Percentiles rank a stretch among this genome's conserved stretches.
Evolutionary conservation across 2,113 vertebrate species (phyloP).

Genomic region (Oncorhynchus keta): DNA sequence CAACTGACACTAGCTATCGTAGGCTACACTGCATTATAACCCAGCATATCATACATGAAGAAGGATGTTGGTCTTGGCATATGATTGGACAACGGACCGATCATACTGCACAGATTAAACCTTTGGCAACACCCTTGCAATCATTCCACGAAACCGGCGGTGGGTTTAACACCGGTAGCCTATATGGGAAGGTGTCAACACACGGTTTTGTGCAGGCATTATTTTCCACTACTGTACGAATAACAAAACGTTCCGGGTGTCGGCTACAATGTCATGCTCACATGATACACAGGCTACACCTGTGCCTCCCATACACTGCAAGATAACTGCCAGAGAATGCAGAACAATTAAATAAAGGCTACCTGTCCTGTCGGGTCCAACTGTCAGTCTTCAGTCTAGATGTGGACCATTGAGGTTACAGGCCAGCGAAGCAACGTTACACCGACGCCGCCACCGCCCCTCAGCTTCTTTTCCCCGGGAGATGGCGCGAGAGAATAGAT

Average conservation of each 20-base stretch:
- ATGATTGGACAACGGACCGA: constrained; percentile 35
- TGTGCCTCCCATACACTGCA: background rate
- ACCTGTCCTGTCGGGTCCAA: constrained; percentile 64
- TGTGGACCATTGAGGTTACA: constrained; percentile 59
- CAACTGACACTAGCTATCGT: background rate
- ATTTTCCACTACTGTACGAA: background rate
- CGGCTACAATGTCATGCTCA: background rate
- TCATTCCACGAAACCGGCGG: constrained; percentile 39
- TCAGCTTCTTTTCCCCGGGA: constrained; percentile 46
- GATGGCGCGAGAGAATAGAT: constrained; percentile 55
- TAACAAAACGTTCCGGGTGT: background rate
- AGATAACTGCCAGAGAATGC: constrained; percentile 22
- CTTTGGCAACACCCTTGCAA: constrained; percentile 57
- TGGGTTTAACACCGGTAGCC: constrained; percentile 51
- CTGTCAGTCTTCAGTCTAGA: constrained; percentile 61
- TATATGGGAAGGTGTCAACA: constrained; percentile 19
- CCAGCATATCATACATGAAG: background rate
- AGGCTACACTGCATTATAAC: background rate
- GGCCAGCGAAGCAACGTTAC: constrained; percentile 34
- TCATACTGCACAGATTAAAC: constrained; percentile 47
- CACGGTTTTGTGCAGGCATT: constrained; percentile 14
- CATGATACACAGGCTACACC: background rate
- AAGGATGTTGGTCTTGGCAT: too few relatives aligned
- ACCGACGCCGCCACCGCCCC: constrained; percentile 61
- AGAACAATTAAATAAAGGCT: background rate